Base-by-base conservation (phyloP, 2,113 vertebrate species). In the Pseudopodoces humilis region DNA sequence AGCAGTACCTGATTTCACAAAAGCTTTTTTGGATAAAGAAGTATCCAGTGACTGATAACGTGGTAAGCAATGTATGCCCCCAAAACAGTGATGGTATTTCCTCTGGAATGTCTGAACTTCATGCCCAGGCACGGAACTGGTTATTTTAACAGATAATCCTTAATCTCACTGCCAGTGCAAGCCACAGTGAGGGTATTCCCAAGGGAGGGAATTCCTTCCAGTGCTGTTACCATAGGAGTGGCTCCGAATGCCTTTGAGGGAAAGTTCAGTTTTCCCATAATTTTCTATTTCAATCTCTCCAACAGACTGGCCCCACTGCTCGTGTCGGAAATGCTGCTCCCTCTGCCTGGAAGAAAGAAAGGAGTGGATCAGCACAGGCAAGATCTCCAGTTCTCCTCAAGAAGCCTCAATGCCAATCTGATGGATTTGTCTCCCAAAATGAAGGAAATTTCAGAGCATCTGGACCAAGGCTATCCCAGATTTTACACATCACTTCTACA, bases 231-330 rank as follows among this genome's bases (percentile, higher is more conserved):
- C 96, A 0, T 95, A 96, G 11, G 96, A 94, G 89, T 95, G 96
- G 86, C 94, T 97, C 80, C 96, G 93, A 74, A 96, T 15, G 0
- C 95, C 96, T 94, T 58, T 65, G 67, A 96, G 91, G 47, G 76
- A 74, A 65, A 96, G 81, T 6, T 92, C 8, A 0, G 1, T 85
- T 59, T 76, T 94, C 35, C 78, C 71, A 4, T 13, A 25, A 9
- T 87, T 82, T 90, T 81, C 88, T 44, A 88, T 86, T 59, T 96
- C 79, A n/a, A 97, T 91, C 47, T 94, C 91, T 71, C 95, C 96
- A 24, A 35, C 28, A 8, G 90, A 35, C 5, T 15, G 79, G 30
- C 96, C 96, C 95, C 94, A 96, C 75, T 97, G 94, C 78, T 96
- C 93, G 0, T 85, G 93, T 35, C 94, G 75, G 52, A 33, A 95